These are phyloP conservation scores for Hecatera dysodea DNA, from an alignment of 2,888 invertebrate genomes.

Conservation along the genomic window DNA sequence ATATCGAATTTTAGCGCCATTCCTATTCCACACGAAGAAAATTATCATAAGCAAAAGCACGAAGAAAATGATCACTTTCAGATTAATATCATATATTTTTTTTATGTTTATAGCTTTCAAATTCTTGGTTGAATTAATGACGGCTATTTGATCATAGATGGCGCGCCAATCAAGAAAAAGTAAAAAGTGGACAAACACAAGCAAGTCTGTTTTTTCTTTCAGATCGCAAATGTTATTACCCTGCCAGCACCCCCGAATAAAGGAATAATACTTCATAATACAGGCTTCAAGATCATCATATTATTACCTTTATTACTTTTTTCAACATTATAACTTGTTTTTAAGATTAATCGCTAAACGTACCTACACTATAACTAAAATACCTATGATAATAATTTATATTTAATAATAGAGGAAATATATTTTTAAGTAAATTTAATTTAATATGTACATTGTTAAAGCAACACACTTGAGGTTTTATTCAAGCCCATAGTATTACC, in stretches of 20 bases:
- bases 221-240: slow-evolving; percentile 81
- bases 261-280: slow-evolving; percentile 50
- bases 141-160: slow-evolving; percentile 26
- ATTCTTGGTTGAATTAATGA: not conserved
- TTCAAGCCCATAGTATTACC: no score
- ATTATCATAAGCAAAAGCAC: no score
- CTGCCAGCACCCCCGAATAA: slow-evolving; percentile 73
- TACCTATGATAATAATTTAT: not conserved
- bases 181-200: not conserved
- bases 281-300: slow-evolving; percentile 49
- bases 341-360: not conserved
- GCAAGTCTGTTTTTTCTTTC: slow-evolving; percentile 67
- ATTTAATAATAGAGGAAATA: not conserved
- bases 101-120: not conserved
- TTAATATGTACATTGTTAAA: not conserved
- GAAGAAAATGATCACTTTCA: not conserved
- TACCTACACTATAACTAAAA: no score
- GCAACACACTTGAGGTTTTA: not conserved
- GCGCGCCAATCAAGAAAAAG: not conserved
- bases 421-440: slow-evolving; percentile 7
- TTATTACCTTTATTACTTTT: slow-evolving; percentile 29
- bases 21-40: no score
- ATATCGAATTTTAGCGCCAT: no score
- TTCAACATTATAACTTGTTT: slow-evolving; percentile 13
- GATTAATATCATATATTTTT: not conserved